Conservation (phyloP, 2,113 vertebrate genomes). For the Lophura nycthemera region DNA sequence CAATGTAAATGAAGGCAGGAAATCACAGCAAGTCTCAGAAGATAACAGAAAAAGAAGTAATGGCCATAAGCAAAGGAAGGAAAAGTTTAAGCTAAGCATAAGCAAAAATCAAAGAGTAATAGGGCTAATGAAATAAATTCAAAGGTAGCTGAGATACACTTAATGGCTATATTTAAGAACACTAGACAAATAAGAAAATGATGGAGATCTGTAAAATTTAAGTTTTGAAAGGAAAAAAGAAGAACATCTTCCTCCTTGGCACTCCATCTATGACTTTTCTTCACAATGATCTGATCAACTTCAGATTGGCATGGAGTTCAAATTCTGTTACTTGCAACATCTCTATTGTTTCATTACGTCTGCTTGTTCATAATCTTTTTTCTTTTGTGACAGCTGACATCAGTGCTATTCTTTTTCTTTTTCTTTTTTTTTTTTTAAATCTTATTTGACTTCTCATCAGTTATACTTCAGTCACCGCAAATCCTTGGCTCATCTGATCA, state of each 20-base stretch:
- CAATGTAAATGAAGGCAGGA: constrained; percentile 45
- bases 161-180: constrained; percentile 32
- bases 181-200: background rate
- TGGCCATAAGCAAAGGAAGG: constrained; percentile 19
- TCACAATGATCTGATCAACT: background rate
- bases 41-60: constrained; percentile 31
- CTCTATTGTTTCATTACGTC: background rate
- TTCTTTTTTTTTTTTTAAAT: background rate
- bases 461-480: background rate
- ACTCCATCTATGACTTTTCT: background rate
- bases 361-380: background rate
- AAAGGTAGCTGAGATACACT: background rate
- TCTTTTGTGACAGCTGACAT: background rate
- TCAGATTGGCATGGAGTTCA: background rate
- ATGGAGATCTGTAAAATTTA: background rate
- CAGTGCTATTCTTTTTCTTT: background rate
- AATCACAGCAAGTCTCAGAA: constrained; percentile 36
- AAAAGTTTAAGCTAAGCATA: constrained; percentile 39
- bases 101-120: constrained; percentile 33
- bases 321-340: background rate
- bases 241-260: background rate
- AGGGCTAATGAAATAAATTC: constrained; percentile 13
- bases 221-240: background rate
- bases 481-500: background rate
- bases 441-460: constrained; percentile 6